A percentile compares a stretch with the other conserved stretches of the same genome.
Evolutionary conservation across 2,113 vertebrate genomes (phyloP).

Genomic region (Dinomys branickii): DNA sequence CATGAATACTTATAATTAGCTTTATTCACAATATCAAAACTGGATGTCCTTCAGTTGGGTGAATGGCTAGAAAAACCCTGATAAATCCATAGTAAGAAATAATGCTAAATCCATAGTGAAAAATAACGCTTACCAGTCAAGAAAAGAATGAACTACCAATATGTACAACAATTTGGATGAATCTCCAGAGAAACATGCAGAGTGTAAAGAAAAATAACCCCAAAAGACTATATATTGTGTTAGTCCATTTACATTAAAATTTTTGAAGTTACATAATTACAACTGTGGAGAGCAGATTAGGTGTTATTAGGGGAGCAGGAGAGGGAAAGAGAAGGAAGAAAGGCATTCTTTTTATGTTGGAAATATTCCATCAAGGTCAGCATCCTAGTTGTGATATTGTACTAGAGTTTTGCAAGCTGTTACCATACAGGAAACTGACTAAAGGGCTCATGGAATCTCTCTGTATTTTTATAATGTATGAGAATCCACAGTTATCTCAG

Average conservation of each 20-base stretch:
- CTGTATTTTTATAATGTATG: background rate
- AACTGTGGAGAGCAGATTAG: background rate
- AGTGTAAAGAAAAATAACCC: background rate
- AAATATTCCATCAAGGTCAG: background rate
- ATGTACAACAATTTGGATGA: background rate
- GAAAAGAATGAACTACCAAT: background rate
- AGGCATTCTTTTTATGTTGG: background rate
- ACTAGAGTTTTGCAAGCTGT: background rate
- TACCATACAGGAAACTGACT: background rate
- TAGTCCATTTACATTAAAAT: background rate
- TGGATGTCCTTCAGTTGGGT: background rate
- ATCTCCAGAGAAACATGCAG: background rate
- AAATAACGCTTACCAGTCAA: background rate
- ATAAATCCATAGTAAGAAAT: background rate
- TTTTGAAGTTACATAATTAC: background rate
- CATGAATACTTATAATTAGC: background rate
- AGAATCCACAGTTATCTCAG: background rate
- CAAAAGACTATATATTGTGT: background rate
- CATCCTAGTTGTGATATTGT: background rate
- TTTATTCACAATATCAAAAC: background rate
- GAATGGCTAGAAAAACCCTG: background rate
- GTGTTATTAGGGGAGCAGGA: background rate
- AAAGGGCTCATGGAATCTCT: background rate
- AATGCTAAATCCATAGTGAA: background rate
- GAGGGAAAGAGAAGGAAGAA: background rate